Base-by-base conservation (phyloP, 2,797 vertebrate species). In the Discoglossus pictus region DNA sequence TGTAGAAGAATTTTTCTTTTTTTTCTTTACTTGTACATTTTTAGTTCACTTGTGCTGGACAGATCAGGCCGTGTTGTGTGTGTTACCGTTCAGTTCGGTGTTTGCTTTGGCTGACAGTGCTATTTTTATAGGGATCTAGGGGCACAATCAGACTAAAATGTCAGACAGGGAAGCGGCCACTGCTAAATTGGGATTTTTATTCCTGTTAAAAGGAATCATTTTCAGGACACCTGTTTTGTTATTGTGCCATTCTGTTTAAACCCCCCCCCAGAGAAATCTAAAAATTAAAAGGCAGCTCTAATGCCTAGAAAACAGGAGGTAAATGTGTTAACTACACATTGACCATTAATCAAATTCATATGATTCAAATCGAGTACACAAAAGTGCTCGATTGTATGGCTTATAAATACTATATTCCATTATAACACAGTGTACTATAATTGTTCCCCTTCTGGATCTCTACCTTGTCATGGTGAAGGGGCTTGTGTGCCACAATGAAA, bases 1-100 rank as follows among this genome's bases (percentile, higher is more conserved):
- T 70, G 74, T 25, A 73, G 72, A 81, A 69, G 81, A 78, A 81
- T 73, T 73, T 50, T 4, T 72, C 74, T 58, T 27, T 42, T 58
- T 50, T 73, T 73, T 44, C 4, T 73, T 76, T 54, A 61, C n/a
- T 71, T 12, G 24, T 23, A 63, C 18, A 76, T 46, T 78, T 64
- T 56, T 8, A 55, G 65, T 74, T 84, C 74, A 44, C 75, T 76
- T 46, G 61, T 55, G 78, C 69, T 51, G 72, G 62, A 73, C 74
- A 74, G 11, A 2, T 64, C 54, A 47, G 76, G 54, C 50, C 67
- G 76, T 72, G 42, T 43, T 18, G 73, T 76, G 65, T 35, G 44
- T 58, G 44, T 76, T 64, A 47, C 50, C 18, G 73, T 9, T 10
- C 56, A 74, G 64, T 67, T 60, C 42, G 50, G 64, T 74, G 75